These are phyloP conservation scores for Clitarchus hookeri DNA, from an alignment of 2,888 invertebrate species.

Conservation along the genomic window DNA sequence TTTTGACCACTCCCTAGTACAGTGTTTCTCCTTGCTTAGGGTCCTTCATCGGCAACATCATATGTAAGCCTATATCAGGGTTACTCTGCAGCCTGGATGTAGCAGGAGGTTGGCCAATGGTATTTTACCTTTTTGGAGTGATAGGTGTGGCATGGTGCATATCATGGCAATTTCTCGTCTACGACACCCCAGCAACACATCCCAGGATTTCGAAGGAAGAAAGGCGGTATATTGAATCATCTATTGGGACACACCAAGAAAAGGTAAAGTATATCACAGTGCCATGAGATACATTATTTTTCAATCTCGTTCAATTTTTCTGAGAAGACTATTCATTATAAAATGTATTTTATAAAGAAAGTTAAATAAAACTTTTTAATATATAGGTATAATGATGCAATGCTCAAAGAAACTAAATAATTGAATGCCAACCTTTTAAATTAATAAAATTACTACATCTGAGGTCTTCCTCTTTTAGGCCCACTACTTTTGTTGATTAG, in stretches of 20 bases:
- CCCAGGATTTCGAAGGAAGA: constrained; percentile 11
- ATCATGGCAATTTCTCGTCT: background rate
- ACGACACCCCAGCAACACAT: background rate
- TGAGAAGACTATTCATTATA: background rate
- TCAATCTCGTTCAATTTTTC: too few species aligned
- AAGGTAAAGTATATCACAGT: background rate
- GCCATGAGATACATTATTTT: too few species aligned
- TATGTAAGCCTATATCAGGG: background rate
- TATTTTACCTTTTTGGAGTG: background rate
- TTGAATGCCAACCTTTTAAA: too few species aligned
- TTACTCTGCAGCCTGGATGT: background rate
- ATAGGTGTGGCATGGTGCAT: background rate
- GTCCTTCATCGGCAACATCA: constrained; percentile 6
- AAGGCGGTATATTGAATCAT: background rate
- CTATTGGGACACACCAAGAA: background rate
- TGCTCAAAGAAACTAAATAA: too few species aligned
- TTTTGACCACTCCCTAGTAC: too few species aligned
- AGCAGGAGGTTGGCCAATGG: background rate
- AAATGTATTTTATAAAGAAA: background rate
- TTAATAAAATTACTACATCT: too few species aligned
- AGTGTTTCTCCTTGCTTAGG: background rate
- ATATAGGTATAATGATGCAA: background rate
- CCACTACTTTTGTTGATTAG: too few species aligned
- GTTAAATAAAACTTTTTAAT: background rate
- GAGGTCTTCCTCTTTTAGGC: too few species aligned